Base-by-base conservation (phyloP, 2,113 vertebrate species). In the Sebastes schlegelii region DNA sequence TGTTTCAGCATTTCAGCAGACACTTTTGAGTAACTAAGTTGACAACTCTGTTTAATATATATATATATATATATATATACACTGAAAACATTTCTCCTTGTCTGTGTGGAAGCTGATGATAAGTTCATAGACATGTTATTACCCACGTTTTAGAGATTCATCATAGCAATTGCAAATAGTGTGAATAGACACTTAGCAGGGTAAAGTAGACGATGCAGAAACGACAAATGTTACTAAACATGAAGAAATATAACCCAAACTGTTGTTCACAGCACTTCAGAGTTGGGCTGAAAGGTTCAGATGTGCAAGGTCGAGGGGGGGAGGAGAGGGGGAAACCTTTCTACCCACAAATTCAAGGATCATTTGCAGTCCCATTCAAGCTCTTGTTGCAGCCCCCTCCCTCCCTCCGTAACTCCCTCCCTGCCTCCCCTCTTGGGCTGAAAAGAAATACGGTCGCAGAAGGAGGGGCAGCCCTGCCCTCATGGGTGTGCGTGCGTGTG, bases 401-500 rank as follows among this genome's bases (percentile, higher is more conserved):
- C 81, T 40, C 64, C 54, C 62, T 5, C 4, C 26, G 7, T 48
- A 65, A 43, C 12, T 54, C 87, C 60, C 74, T n/a, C 42, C 78
- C 86, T 45, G 64, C 57, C 52, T 45, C 69, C 49, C 10, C 58
- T 67, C 77, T 66, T 88, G 84, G 80, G 61, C 63, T 95, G 93
- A 95, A 95, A 95, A 95, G 91, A 94, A 94, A 94, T 90, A 83
- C 84, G 91, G 85, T 72, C 64, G 62, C 67, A 70, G 76, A 84
- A 79, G 91, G 90, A 86, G 91, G 89, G 87, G 87, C 72, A 2
- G 43, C 60, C 57, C 83, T 77, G 40, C 82, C 34, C 45, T 5
- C 67, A 54, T 64, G 26, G 49, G 79, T 65, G 54, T 55, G 75
- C 82, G 86, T 74, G 66, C 66, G 48, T 42, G 84, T 77, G 63